These are phyloP conservation scores for Hemiprocne comata DNA, from an alignment of 2,113 vertebrate genomes.

Conservation along the genomic window DNA sequence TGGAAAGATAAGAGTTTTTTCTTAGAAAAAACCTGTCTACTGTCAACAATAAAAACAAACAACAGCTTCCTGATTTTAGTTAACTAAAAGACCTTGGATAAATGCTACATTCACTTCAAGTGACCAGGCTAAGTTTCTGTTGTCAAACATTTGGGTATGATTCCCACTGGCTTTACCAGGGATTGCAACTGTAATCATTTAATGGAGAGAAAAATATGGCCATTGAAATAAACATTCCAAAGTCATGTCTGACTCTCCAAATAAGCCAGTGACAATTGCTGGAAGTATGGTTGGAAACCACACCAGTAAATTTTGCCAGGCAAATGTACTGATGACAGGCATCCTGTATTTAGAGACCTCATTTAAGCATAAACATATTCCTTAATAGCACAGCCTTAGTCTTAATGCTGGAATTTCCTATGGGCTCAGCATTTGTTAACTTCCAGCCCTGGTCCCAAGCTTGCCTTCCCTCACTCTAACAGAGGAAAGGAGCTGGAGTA, in stretches of 20 bases:
- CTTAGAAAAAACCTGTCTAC: background rate
- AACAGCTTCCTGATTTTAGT: background rate
- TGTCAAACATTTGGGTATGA: background rate
- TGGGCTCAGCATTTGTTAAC: background rate
- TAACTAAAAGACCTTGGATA: background rate
- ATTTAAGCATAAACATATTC: background rate
- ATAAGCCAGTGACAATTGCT: background rate
- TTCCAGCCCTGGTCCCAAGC: background rate
- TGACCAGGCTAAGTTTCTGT: background rate
- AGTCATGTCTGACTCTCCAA: background rate
- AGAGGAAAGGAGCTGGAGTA: background rate
- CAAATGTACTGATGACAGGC: background rate
- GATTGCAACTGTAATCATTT: background rate
- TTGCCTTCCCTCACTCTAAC: background rate
- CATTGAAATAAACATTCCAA: background rate
- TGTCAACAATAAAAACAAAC: background rate
- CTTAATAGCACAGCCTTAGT: background rate
- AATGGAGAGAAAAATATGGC: background rate
- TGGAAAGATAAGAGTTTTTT: background rate
- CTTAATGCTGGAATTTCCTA: background rate
- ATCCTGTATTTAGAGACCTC: background rate
- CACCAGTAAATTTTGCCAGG: background rate
- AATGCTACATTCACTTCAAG: background rate
- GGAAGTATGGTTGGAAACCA: background rate
- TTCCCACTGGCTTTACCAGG: background rate